Percentiles rank a stretch among this genome's conserved stretches.
Evolutionary conservation across 2,888 invertebrate genomes (phyloP).

Genomic region (Ornithoptera priamus): DNA sequence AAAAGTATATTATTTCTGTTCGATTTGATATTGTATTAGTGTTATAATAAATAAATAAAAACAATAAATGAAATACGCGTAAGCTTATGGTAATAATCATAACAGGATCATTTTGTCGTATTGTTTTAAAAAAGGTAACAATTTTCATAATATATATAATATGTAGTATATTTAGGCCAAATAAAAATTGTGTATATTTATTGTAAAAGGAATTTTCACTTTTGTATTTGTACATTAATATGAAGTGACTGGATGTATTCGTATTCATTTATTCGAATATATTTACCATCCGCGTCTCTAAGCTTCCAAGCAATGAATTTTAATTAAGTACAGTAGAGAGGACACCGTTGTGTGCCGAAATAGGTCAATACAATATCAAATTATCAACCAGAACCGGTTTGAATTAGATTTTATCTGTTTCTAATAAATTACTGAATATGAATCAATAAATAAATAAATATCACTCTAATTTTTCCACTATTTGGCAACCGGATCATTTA

Average conservation of each 20-base stretch:
- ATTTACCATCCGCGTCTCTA: conserved; percentile 16
- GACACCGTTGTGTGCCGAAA: conserved; percentile 14
- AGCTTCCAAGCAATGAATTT: conserved; percentile 30
- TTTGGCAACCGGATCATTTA: no score
- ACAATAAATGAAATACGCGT: no score
- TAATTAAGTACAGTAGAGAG: conserved; percentile 25
- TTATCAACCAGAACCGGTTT: conserved; percentile 5
- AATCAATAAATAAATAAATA: neutral
- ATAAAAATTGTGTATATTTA: neutral
- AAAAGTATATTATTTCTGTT: no score
- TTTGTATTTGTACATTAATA: neutral
- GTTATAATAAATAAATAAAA: no score
- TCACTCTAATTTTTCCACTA: neutral
- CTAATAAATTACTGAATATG: neutral
- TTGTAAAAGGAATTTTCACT: neutral
- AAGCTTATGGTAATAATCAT: no score
- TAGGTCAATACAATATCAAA: conserved; percentile 25
- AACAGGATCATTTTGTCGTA: no score
- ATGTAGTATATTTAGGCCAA: no score
- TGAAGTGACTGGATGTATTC: conserved; percentile 19
- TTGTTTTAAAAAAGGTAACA: no score
- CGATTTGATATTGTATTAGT: no score
- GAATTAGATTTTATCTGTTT: neutral
- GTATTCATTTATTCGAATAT: conserved; percentile 20
- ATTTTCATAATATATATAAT: no score